phyloP scores from a whole-genome alignment of 2,113 vertebrate genomes.

The Conger conger region DNA sequence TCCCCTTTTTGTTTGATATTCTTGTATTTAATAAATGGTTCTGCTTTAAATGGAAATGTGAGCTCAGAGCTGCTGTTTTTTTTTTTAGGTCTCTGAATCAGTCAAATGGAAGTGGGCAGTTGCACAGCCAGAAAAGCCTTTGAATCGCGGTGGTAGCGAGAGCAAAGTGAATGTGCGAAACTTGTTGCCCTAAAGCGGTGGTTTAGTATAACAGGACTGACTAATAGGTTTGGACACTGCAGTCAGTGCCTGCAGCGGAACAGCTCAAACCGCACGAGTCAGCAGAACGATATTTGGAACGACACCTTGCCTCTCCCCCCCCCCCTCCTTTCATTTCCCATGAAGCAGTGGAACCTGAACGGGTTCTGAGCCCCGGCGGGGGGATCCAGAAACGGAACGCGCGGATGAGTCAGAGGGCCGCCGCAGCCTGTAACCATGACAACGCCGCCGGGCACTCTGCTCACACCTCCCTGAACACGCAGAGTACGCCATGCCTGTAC shows the following conservation, averaged over 20 bases:
- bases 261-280: constrained; percentile 56
- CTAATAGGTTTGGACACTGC: constrained; percentile 68
- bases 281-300: constrained; percentile 47
- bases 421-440: not conserved
- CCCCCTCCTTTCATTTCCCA: not conserved
- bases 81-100: constrained; percentile 36
- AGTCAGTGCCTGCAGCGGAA: constrained; percentile 60
- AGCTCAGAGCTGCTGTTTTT: constrained; percentile 1
- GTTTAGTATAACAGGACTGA: constrained; percentile 62
- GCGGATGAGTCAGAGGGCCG: not conserved
- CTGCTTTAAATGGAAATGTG: constrained; percentile 60
- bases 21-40: constrained; percentile 80
- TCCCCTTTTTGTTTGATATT: constrained; percentile 73
- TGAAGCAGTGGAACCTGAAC: not conserved
- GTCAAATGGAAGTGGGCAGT: not conserved
- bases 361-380: not conserved
- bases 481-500: not conserved
- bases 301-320: constrained; percentile 8
- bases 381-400: not conserved
- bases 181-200: constrained; percentile 61
- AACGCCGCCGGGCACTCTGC: not conserved
- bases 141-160: constrained; percentile 54
- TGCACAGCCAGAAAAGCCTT: constrained; percentile 49
- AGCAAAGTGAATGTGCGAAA: constrained; percentile 64
- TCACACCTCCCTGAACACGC: not conserved